Conservation (phyloP, 2,113 vertebrate species). For the Procapra przewalskii region DNA sequence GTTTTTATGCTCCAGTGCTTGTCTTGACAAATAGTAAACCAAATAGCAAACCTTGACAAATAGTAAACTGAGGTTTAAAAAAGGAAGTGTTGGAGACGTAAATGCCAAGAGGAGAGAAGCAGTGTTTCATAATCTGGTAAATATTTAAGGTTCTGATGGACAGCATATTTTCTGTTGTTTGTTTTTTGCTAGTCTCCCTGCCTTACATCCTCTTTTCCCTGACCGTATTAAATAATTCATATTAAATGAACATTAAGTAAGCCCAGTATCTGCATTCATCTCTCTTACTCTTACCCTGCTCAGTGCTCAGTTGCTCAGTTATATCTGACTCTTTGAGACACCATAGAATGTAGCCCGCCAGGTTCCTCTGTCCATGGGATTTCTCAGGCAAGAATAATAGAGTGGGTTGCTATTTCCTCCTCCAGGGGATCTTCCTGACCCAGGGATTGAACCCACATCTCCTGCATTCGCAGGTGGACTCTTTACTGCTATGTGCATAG, state of each 20-base stretch:
- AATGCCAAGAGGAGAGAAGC: accelerated
- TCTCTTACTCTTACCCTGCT: not conserved
- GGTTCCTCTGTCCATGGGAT: not conserved
- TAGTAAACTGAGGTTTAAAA: not conserved
- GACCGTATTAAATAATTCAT: not conserved
- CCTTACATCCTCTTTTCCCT: not conserved
- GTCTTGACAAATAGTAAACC: not conserved
- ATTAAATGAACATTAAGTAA: not conserved
- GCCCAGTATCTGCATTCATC: not conserved
- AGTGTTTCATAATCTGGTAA: not conserved
- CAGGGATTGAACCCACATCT: not conserved
- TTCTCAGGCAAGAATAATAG: not conserved
- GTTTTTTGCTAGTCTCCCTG: not conserved
- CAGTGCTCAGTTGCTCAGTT: not conserved
- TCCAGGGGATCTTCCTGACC: not conserved
- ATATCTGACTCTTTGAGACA: not conserved
- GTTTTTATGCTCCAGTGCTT: not conserved
- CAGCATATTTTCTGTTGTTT: not conserved
- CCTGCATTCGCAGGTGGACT: not conserved
- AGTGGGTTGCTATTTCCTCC: not conserved
- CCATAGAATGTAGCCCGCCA: not conserved
- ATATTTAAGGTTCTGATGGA: not conserved
- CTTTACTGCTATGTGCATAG: not conserved
- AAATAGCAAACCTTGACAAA: no score
- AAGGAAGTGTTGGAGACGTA: not conserved